These are phyloP conservation scores for Gymnocypris eckloni DNA, from an alignment of 2,797 vertebrate species.

Conservation along the genomic window DNA sequence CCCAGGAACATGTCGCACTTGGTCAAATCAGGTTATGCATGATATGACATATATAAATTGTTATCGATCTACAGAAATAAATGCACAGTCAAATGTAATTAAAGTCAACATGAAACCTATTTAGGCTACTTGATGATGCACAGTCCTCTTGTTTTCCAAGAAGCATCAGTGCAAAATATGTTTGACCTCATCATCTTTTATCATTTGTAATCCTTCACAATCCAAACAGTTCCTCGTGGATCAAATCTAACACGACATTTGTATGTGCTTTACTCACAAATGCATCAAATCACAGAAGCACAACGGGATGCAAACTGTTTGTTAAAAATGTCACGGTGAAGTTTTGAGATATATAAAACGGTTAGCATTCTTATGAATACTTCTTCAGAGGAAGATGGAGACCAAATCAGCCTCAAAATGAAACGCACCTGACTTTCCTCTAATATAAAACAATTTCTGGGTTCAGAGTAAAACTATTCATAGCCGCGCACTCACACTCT, in stretches of 20 bases:
- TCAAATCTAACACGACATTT: background rate
- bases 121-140: background rate
- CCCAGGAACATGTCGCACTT: too few species aligned
- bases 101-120: background rate
- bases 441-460: conserved; percentile 23
- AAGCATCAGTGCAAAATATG: background rate
- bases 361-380: background rate
- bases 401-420: background rate
- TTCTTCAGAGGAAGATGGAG: background rate
- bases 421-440: background rate
- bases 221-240: background rate
- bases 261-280: background rate
- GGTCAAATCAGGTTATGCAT: too few species aligned
- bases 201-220: background rate
- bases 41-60: too few species aligned
- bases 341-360: background rate
- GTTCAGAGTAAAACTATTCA: conserved; percentile 31
- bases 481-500: conserved; percentile 9
- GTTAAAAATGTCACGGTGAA: background rate
- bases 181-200: background rate
- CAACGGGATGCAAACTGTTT: background rate
- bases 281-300: background rate
- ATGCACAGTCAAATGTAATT: background rate
- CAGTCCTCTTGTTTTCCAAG: too few species aligned
- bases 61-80: background rate